A percentile compares a stretch with the other conserved stretches of the same genome.
phyloP scores from a whole-genome alignment of 2,888 invertebrate species.

The Drosophila dives region DNA sequence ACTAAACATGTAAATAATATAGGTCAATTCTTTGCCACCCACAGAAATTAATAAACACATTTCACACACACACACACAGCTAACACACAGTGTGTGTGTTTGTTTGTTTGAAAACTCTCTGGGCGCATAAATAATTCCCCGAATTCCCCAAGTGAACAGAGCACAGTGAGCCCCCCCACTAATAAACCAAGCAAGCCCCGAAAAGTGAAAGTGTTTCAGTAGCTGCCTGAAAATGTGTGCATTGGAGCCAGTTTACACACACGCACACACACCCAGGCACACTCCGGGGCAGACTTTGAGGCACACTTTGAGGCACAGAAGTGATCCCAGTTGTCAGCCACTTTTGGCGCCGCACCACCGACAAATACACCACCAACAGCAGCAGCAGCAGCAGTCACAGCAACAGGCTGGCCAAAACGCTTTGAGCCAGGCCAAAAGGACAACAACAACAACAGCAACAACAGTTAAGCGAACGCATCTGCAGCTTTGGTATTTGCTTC shows the following conservation, averaged over 20 bases:
- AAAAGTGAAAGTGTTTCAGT: slow-evolving; percentile 57
- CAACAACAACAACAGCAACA: slow-evolving; percentile 14
- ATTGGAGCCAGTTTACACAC: slow-evolving; percentile 54
- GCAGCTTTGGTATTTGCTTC: slow-evolving; percentile 82
- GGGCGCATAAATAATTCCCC: slow-evolving; percentile 49
- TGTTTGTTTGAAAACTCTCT: slow-evolving; percentile 26
- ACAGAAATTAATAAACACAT: slow-evolving; percentile 78
- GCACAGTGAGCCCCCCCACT: background rate
- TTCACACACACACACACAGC: background rate
- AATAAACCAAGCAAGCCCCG: no score
- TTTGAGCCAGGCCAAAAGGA: slow-evolving; percentile 43
- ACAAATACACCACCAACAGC: slow-evolving; percentile 35
- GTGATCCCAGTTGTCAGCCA: slow-evolving; percentile 17
- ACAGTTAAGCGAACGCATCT: slow-evolving; percentile 52
- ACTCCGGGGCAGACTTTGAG: slow-evolving; percentile 6
- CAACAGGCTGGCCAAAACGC: slow-evolving; percentile 50
- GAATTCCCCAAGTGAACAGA: slow-evolving; percentile 5
- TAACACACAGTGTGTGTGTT: slow-evolving; percentile 9
- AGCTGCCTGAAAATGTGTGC: slow-evolving; percentile 65
- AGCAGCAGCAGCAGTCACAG: slow-evolving; percentile 40
- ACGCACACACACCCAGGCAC: slow-evolving; percentile 30
- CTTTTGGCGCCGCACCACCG: slow-evolving; percentile 47
- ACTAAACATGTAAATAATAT: slow-evolving; percentile 68
- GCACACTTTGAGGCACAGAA: slow-evolving; percentile 6
- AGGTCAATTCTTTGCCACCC: slow-evolving; percentile 67